phyloP scores from a whole-genome alignment of 92 coral and sea anemone species.

The Heteractis magnifica region DNA sequence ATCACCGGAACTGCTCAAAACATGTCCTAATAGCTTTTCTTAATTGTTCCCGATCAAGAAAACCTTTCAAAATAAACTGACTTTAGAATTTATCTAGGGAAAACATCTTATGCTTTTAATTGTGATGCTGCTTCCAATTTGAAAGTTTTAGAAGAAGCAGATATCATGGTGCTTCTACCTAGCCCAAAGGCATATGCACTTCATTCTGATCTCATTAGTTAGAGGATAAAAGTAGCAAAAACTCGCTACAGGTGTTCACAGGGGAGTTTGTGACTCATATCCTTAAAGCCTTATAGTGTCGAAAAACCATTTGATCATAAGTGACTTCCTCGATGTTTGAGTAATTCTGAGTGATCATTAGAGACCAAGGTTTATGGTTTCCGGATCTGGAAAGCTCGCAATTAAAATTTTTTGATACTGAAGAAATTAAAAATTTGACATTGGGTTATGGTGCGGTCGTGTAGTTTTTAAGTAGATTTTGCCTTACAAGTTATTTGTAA shows the following conservation, averaged over 20 bases:
- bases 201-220: not conserved
- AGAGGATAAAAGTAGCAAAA: not conserved
- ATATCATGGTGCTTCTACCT: not conserved
- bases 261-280: not conserved
- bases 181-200: not conserved
- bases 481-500: not conserved
- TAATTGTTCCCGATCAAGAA: not conserved
- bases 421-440: not conserved
- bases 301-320: not conserved
- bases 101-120: not conserved
- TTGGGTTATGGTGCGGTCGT: not conserved
- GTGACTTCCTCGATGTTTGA: not conserved
- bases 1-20: not conserved
- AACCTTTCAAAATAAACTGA: not conserved
- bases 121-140: not conserved
- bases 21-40: not conserved
- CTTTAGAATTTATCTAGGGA: not conserved
- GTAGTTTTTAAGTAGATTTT: not conserved
- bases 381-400: not conserved
- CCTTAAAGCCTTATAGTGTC: not conserved
- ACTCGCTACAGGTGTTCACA: not conserved
- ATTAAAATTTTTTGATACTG: not conserved
- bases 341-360: not conserved
- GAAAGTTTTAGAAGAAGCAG: not conserved
- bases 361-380: not conserved